Evolutionary conservation across 2,888 invertebrate species (phyloP).

Genomic region (Chrysodeixis includens): DNA sequence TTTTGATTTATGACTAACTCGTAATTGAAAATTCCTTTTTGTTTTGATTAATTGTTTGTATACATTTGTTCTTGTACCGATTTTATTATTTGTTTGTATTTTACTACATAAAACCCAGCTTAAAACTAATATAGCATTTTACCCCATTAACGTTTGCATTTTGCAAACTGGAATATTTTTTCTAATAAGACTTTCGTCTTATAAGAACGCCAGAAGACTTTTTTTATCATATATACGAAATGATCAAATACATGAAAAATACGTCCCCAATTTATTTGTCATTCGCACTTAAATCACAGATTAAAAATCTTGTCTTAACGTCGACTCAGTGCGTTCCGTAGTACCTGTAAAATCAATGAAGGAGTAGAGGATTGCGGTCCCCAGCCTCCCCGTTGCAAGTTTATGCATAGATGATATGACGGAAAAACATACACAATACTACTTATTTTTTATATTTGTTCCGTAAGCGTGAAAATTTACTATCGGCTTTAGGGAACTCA

Average conservation of each 20-base stretch:
- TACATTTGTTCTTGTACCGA: background rate
- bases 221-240: no score
- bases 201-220: background rate
- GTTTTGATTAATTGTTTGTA: constrained; percentile 5
- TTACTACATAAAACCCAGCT: no score
- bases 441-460: constrained; percentile 62
- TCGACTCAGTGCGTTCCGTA: constrained; percentile 59
- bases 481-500: constrained; percentile 60
- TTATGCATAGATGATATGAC: constrained; percentile 63
- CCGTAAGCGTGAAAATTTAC: constrained; percentile 61
- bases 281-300: background rate
- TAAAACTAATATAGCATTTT: no score
- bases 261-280: no score
- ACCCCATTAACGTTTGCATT: no score
- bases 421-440: constrained; percentile 61
- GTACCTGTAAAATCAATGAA: constrained; percentile 72
- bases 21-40: constrained; percentile 14
- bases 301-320: constrained; percentile 21
- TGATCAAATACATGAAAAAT: no score
- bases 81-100: background rate
- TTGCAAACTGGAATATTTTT: background rate
- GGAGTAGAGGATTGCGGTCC: constrained; percentile 64
- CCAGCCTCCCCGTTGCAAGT: constrained; percentile 54
- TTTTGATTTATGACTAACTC: background rate
- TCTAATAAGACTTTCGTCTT: background rate